phyloP scores from a whole-genome alignment of 1,140 invertebrate genomes.

The Papilio polytes region DNA sequence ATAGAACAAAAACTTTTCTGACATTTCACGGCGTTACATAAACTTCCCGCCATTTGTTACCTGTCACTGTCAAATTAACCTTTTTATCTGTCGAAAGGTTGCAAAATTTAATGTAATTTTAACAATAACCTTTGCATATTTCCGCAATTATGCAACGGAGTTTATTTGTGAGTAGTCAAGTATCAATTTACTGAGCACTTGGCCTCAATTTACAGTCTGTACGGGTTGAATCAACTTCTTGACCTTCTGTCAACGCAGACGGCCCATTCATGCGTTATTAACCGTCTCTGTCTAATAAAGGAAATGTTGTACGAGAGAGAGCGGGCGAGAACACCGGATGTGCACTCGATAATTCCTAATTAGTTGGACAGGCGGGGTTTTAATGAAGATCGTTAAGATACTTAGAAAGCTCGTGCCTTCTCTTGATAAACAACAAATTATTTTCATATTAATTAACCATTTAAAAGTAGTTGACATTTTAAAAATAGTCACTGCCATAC shows the following conservation, averaged over 20 bases:
- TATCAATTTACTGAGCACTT: conserved; percentile 42
- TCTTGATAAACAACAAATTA: neutral
- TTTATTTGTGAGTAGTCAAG: conserved; percentile 22
- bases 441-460: neutral
- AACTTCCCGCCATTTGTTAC: conserved; percentile 12
- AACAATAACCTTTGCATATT: conserved; percentile 22
- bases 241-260: conserved; percentile 66
- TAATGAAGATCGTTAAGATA: conserved; percentile 30
- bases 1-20: neutral
- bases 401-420: conserved; percentile 9
- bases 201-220: conserved; percentile 56
- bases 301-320: conserved; percentile 18
- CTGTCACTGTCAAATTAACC: conserved; percentile 6
- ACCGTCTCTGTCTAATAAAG: conserved; percentile 40
- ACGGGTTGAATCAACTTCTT: conserved; percentile 66
- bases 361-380: conserved; percentile 38
- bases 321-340: conserved; percentile 31
- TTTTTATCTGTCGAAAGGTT: neutral
- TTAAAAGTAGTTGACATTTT: too few species aligned
- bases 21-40: neutral
- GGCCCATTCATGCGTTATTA: conserved; percentile 56
- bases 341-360: conserved; percentile 43
- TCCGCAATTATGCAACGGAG: conserved; percentile 32
- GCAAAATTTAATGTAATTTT: neutral
- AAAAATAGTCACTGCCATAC: too few species aligned